Evolutionary conservation across 2,797 vertebrate species (phyloP).

Genomic region (Scleropages formosus): DNA sequence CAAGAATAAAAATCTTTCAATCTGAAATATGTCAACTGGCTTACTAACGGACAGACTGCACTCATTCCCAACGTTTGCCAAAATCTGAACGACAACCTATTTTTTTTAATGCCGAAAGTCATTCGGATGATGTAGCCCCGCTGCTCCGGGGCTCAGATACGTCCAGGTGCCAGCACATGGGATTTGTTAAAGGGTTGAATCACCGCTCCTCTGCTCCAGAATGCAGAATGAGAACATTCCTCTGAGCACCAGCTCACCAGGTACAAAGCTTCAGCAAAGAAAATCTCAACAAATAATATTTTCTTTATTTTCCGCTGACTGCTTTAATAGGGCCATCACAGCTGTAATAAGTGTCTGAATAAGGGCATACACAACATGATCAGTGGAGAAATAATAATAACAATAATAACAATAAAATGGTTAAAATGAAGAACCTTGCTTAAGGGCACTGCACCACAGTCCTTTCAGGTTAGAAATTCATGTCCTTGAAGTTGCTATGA

Average conservation of each 20-base stretch:
- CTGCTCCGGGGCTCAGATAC: not conserved
- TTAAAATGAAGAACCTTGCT: no score
- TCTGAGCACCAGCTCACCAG: conserved; percentile 25
- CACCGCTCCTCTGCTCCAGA: conserved; percentile 38
- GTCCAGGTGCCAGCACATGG: not conserved
- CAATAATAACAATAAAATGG: no score
- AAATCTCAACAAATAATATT: conserved; percentile 42
- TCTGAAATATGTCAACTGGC: conserved; percentile 43
- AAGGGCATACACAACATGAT: no score
- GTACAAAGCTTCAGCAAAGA: conserved; percentile 37
- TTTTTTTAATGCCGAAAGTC: conserved; percentile 28
- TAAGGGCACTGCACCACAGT: no score
- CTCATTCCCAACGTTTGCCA: conserved; percentile 4
- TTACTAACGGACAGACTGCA: not conserved
- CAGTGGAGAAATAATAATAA: no score
- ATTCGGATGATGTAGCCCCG: conserved; percentile 2
- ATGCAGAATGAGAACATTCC: conserved; percentile 30
- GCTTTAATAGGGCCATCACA: conserved; percentile 35
- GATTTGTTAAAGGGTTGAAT: conserved; percentile 30
- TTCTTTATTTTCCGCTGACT: conserved; percentile 33
- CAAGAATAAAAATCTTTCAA: conserved; percentile 41
- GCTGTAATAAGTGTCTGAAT: no score
- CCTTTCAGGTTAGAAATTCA: no score
- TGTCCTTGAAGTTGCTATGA: no score
- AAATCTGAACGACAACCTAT: conserved; percentile 32